Base-by-base conservation (phyloP, 2,113 vertebrate species). In the Formicarius rufipectus region DNA sequence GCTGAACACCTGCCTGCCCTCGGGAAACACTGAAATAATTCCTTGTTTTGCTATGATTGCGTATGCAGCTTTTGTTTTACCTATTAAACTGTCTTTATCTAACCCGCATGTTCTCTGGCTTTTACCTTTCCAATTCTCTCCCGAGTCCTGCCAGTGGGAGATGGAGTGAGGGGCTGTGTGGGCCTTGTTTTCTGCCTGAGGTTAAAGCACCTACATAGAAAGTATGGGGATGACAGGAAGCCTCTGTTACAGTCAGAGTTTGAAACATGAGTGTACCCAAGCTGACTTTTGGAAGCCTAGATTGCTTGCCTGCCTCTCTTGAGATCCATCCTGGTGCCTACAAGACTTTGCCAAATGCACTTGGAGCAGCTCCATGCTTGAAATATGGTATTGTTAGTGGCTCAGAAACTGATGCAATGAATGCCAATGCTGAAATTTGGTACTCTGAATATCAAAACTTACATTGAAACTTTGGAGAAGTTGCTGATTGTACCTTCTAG, bases 131-230 rank as follows among this genome's bases (percentile, higher is more conserved):
- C 14, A 15, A 23, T 40, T 25, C 50, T 50, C 44, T 68, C n/a
- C 79, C 30, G n/a, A 55, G 53, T 42, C 18, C 25, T 47, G 20
- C 40, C 49, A 31, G 14, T 42, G 42, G 22, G 30, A 12, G 14
- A 55, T 10, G 2, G 17, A 40, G 21, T 5, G 30, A 42, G 16
- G 31, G 17, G 25, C 25, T 64, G 50, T 0, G 0, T 15, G 18
- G 27, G 42, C 49, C 31, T 63, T 33, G 40, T 12, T 2, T 56
- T 12, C 49, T 77, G 49, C 14, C 55, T 28, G 35, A 25, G 35
- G 5, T 56, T 33, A 71, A 58, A 37, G 14, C 17, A 13, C 33
- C 24, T 30, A 25, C 17, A 11, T 0, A 55, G 60, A 63, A 84
- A 85, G 21, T 2, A 1, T 19, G 37, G 9, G 45, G 7, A n/a